phyloP scores from a whole-genome alignment of 2,888 invertebrate genomes.

The Ophion ventricosus region DNA sequence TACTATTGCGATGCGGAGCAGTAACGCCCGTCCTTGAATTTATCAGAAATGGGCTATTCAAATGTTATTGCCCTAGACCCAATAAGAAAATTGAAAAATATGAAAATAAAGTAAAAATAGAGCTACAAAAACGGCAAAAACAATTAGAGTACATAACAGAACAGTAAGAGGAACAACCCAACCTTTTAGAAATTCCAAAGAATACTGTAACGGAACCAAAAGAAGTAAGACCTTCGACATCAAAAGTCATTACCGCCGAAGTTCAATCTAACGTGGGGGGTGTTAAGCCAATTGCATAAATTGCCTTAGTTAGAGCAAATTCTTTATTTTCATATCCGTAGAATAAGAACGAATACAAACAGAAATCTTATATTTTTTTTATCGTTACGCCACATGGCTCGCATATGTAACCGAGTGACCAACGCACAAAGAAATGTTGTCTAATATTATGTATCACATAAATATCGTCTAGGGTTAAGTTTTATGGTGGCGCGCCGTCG shows the following conservation, averaged over 20 bases:
- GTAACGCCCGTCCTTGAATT: slow-evolving; percentile 10
- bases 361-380: too few species aligned
- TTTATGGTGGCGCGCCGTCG: too few species aligned
- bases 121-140: slow-evolving; percentile 17
- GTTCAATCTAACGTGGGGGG: slow-evolving; percentile 37
- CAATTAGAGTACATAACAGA: slow-evolving; percentile 5
- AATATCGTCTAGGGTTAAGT: too few species aligned
- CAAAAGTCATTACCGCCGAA: slow-evolving; percentile 16
- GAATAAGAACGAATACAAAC: too few species aligned
- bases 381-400: too few species aligned
- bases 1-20: slow-evolving; percentile 20
- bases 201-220: slow-evolving; percentile 2
- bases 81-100: slow-evolving; percentile 21
- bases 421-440: too few species aligned
- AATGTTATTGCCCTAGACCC: slow-evolving; percentile 33
- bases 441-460: too few species aligned
- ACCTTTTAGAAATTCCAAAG: background rate
- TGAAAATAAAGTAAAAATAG: slow-evolving; percentile 17
- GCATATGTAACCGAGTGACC: too few species aligned
- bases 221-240: background rate
- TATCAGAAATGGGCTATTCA: background rate
- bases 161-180: slow-evolving; percentile 2
- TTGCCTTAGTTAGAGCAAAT: slow-evolving; percentile 18
- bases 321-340: background rate
- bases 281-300: slow-evolving; percentile 10